Evolutionary conservation across 1,140 invertebrate species (phyloP).

Genomic region (Eupristina koningsbergeri): DNA sequence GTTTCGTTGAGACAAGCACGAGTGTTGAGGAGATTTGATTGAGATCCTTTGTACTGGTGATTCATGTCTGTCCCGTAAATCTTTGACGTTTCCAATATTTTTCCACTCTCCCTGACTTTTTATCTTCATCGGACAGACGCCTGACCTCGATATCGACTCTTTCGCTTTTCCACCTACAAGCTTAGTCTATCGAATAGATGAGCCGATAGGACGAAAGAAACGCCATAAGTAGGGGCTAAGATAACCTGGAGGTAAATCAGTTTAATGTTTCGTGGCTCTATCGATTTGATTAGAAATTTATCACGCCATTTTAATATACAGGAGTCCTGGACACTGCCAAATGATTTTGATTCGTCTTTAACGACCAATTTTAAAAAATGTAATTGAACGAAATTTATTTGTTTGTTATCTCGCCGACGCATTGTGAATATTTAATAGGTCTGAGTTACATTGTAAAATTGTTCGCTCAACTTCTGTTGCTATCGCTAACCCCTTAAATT

Average conservation of each 20-base stretch:
- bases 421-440: too few species aligned
- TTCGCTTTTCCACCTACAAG: not conserved
- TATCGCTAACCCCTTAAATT: too few species aligned
- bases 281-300: not conserved
- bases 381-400: too few species aligned
- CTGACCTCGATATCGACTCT: conserved; percentile 43
- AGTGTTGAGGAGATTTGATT: conserved; percentile 30
- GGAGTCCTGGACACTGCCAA: too few species aligned
- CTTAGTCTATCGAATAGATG: not conserved
- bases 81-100: conserved; percentile 35
- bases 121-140: conserved; percentile 3
- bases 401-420: too few species aligned
- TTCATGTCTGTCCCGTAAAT: conserved; percentile 29
- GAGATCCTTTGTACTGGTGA: conserved; percentile 42
- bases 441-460: too few species aligned
- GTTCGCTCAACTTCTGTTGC: too few species aligned
- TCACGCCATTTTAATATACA: too few species aligned
- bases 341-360: too few species aligned
- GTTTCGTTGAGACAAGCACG: not conserved
- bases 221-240: not conserved
- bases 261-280: not conserved
- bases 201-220: not conserved
- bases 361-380: too few species aligned
- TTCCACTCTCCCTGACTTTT: conserved; percentile 25
- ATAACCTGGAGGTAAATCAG: not conserved